phyloP scores from a whole-genome alignment of 2,888 invertebrate genomes.

The Nomada ruficornis region DNA sequence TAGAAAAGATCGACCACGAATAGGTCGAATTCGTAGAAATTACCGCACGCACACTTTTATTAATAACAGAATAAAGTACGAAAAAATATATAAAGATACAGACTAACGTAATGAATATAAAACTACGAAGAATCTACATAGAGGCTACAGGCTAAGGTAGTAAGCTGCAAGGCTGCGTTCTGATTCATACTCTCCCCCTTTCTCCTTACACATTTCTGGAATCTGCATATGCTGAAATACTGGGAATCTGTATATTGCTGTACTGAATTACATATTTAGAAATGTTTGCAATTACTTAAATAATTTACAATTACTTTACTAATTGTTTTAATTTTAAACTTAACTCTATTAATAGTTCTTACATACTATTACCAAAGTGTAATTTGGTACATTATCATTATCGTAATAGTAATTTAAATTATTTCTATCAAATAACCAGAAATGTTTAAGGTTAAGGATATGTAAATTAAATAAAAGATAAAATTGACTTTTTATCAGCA shows the following conservation, averaged over 20 bases:
- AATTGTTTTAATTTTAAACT: slow-evolving; percentile 35
- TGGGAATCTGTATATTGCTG: slow-evolving; percentile 33
- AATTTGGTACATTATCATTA: slow-evolving; percentile 25
- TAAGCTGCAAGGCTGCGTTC: slow-evolving; percentile 82
- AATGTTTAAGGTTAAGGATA: slow-evolving; percentile 65
- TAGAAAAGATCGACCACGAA: slow-evolving; percentile 49
- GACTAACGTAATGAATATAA: slow-evolving; percentile 68
- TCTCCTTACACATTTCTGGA: slow-evolving; percentile 69
- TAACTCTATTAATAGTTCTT: slow-evolving; percentile 37
- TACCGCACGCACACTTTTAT: slow-evolving; percentile 77
- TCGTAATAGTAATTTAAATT: slow-evolving; percentile 34
- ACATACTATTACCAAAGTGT: slow-evolving; percentile 35
- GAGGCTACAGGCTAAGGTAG: slow-evolving; percentile 85
- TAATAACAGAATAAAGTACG: slow-evolving; percentile 63
- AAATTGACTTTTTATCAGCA: slow-evolving; percentile 34
- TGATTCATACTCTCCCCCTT: slow-evolving; percentile 72
- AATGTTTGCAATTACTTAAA: slow-evolving; percentile 27
- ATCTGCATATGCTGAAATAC: slow-evolving; percentile 62
- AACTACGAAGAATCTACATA: slow-evolving; percentile 80
- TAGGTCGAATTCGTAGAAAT: slow-evolving; percentile 57
- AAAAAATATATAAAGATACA: slow-evolving; percentile 59
- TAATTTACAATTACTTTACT: slow-evolving; percentile 42
- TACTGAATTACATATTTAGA: slow-evolving; percentile 28
- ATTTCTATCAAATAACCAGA: slow-evolving; percentile 56
- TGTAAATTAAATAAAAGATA: slow-evolving; percentile 56